Conservation (phyloP, 2,113 vertebrate species). For the Eidolon helvum region DNA sequence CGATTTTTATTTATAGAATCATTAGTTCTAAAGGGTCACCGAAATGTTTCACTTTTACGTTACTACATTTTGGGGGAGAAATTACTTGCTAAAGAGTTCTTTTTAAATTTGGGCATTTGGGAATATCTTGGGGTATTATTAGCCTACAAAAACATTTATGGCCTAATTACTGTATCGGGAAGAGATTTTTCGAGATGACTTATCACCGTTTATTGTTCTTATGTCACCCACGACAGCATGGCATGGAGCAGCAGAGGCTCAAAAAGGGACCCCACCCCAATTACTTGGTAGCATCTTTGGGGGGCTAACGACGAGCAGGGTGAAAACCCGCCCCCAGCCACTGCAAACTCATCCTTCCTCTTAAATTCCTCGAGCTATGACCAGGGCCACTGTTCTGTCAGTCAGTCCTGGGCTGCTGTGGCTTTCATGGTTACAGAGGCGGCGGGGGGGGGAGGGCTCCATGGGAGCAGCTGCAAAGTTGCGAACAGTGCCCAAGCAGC, state of each 20-base stretch:
- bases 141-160: not conserved
- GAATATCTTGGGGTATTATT: not conserved
- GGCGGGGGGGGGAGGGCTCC: too few species aligned
- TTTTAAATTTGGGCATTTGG: not conserved
- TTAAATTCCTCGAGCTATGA: not conserved
- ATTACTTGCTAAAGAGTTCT: not conserved
- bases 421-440: not conserved
- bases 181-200: not conserved
- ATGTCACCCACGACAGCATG: not conserved
- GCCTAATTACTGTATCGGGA: not conserved
- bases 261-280: not conserved
- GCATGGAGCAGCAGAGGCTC: rapidly evolving
- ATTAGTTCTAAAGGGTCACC: constrained; percentile 41
- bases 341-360: not conserved
- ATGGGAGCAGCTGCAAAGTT: not conserved
- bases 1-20: constrained; percentile 32
- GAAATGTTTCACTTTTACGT: not conserved
- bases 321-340: not conserved
- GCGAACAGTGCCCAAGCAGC: not conserved
- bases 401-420: rapidly evolving
- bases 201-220: not conserved
- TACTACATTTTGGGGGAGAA: not conserved
- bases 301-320: rapidly evolving
- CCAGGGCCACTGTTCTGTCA: not conserved
- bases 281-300: not conserved